Percentiles rank a stretch among this genome's conserved stretches.
Conservation (phyloP, 2,888 invertebrate genomes). For the Danaus chrysippus region DNA sequence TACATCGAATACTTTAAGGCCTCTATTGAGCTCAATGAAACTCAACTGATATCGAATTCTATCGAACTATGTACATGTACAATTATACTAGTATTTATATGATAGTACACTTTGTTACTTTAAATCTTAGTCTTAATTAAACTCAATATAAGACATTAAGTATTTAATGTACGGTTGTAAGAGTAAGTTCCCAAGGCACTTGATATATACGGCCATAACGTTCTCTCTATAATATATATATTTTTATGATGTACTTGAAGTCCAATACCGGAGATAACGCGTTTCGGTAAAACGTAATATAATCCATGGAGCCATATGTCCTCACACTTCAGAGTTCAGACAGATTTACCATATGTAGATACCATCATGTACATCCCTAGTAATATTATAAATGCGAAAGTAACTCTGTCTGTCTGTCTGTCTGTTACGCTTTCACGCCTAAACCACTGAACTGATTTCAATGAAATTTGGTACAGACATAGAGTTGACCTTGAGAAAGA, state of each 20-base stretch:
- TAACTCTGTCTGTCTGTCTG: too few relatives aligned
- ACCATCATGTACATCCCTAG: not conserved
- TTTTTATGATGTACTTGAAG: constrained; percentile 62
- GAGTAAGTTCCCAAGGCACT: constrained; percentile 40
- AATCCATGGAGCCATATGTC: constrained; percentile 60
- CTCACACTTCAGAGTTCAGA: constrained; percentile 26
- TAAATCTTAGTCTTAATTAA: not conserved
- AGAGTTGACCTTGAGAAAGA: too few relatives aligned
- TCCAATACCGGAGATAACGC: constrained; percentile 67
- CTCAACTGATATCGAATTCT: constrained; percentile 43
- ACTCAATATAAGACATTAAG: constrained; percentile 4
- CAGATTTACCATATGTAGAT: constrained; percentile 33
- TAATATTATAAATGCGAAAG: not conserved
- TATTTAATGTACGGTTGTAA: constrained; percentile 12
- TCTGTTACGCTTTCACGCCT: too few relatives aligned
- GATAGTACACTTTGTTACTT: too few relatives aligned
- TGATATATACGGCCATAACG: constrained; percentile 36
- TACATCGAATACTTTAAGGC: constrained; percentile 62
- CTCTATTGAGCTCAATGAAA: constrained; percentile 65
- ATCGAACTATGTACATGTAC: constrained; percentile 14
- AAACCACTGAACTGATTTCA: too few relatives aligned
- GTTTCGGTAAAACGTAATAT: constrained; percentile 58
- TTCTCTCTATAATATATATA: constrained; percentile 39
- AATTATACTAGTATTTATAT: too few relatives aligned
- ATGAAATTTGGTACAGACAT: too few relatives aligned